Percentiles rank a stretch among this genome's conserved stretches.
Evolutionary conservation across 2,113 vertebrate genomes (phyloP).

Genomic region (Dasypus novemcinctus): DNA sequence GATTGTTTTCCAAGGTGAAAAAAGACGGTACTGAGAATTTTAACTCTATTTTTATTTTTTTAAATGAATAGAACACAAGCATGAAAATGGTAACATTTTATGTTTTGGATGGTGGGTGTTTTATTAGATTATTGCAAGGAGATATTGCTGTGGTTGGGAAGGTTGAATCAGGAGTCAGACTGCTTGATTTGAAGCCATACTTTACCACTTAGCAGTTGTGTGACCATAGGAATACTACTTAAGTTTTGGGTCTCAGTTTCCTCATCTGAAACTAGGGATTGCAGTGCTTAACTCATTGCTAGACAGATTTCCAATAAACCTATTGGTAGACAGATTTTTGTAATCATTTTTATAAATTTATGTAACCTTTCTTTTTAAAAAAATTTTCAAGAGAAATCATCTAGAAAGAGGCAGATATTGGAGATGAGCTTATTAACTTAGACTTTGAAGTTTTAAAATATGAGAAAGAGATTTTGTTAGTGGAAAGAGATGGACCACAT

Average conservation of each 20-base stretch:
- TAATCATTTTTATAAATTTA: neutral
- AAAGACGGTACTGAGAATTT: neutral
- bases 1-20: neutral
- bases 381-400: neutral
- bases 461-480: neutral
- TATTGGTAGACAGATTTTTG: neutral
- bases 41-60: neutral
- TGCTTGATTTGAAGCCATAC: neutral
- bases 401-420: neutral
- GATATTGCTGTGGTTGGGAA: neutral
- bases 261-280: neutral
- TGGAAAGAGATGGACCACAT: neutral
- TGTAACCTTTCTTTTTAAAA: neutral
- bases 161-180: neutral
- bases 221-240: neutral
- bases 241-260: neutral
- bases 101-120: neutral
- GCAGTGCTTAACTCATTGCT: neutral
- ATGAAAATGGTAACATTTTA: neutral
- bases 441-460: neutral
- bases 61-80: neutral
- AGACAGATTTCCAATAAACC: neutral
- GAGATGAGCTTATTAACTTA: neutral
- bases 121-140: neutral
- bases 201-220: neutral